Percentiles rank a stretch among this genome's conserved stretches.
Evolutionary conservation across 1,140 invertebrate species (phyloP).

Genomic region (Drosophila lini): DNA sequence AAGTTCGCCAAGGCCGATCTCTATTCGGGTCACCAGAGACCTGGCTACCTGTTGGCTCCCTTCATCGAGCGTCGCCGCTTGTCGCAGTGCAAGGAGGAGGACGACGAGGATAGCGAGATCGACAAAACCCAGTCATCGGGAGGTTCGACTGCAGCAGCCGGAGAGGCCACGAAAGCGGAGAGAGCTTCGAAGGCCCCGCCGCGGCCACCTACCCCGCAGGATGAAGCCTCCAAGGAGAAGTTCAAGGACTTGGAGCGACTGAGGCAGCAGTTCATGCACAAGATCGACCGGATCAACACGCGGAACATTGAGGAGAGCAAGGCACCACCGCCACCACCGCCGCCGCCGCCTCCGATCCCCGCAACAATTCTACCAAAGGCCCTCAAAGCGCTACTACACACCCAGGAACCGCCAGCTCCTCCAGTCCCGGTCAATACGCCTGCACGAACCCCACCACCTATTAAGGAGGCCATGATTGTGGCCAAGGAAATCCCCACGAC

Average conservation of each 20-base stretch:
- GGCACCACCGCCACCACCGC: slow-evolving; percentile 59
- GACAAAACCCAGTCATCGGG: slow-evolving; percentile 55
- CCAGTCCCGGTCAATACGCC: not conserved
- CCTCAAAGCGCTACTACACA: slow-evolving; percentile 70
- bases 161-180: slow-evolving; percentile 48
- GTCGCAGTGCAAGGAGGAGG: slow-evolving; percentile 92
- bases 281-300: slow-evolving; percentile 79
- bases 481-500: not conserved
- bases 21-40: slow-evolving; percentile 58
- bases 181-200: slow-evolving; percentile 63
- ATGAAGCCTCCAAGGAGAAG: slow-evolving; percentile 71
- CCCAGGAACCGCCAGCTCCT: slow-evolving; percentile 37
- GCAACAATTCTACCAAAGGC: slow-evolving; percentile 78
- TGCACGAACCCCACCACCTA: not conserved
- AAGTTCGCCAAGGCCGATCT: slow-evolving; percentile 61
- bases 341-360: slow-evolving; percentile 77
- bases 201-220: slow-evolving; percentile 70
- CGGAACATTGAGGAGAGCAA: slow-evolving; percentile 70
- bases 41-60: slow-evolving; percentile 85
- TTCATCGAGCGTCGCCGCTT: slow-evolving; percentile 88
- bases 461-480: not conserved
- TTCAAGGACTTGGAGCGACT: slow-evolving; percentile 78
- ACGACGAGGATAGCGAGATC: slow-evolving; percentile 88
- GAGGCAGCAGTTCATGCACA: slow-evolving; percentile 81
- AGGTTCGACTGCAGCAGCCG: not conserved